Base-by-base conservation (phyloP, 2,797 vertebrate genomes). In the Numenius phaeopus region DNA sequence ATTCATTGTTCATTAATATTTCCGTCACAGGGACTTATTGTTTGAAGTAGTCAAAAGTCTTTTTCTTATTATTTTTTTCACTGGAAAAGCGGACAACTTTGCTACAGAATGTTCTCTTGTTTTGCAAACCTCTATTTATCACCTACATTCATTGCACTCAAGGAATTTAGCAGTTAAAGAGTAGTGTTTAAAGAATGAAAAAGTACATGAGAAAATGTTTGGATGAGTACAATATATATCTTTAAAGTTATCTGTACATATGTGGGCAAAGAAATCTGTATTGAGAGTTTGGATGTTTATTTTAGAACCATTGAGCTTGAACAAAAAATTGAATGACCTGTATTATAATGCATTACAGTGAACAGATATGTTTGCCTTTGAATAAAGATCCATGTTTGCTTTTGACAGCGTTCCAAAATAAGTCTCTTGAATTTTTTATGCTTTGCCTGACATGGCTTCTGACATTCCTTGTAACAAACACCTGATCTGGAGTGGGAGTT, bases 331-430 rank as follows among this genome's bases (percentile, higher is more conserved):
- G 34, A 86, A 70, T 79, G 89, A 29, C 26, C 14, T 46, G 16
- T 52, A 76, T 39, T 79, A 52, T 40, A 66, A 66, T 42, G 17
- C 24, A 69, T 66, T 80, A 34, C 34, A 79, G n/a, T 64, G 26
- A 95, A 57, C 18, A 78, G 59, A 83, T 73, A 86, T 8, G 20
- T 79, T 91, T 90, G 55, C 16, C 54, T 94, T 79, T 93, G 50
- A 90, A 66, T 29, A 91, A 66, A 64, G 21, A 69, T 87, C 47
- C 83, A 50, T 67, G 34, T 61, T 79, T 81, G 59, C 47, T 72
- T 91, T 87, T 90, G 54, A 91, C 54, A 93, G 32, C 55, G 66
- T 66, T 90, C 66, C 72, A 94, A 84, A 95, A 79, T 59, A 87
- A 90, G 34, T 73, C 18, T 89, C 27, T 73, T 95, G 40, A 83